Conservation (phyloP, 2,888 invertebrate species). For the Anarsia innoxiella region DNA sequence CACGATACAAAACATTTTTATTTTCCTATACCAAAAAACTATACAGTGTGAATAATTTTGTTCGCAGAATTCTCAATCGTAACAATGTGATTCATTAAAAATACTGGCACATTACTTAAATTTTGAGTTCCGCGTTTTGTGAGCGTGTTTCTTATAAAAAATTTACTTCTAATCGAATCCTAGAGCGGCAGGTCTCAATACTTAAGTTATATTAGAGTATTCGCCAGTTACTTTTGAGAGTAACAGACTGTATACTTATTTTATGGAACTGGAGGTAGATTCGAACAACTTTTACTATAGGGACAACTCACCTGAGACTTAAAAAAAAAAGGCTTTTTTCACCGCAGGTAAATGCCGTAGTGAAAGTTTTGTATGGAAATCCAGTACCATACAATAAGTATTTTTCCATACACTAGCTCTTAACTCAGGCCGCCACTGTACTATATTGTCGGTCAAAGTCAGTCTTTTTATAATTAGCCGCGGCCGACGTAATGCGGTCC, state of each 20-base stretch:
- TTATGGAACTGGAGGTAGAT: no score
- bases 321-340: no score
- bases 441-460: neutral
- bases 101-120: conserved; percentile 4
- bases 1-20: conserved; percentile 1
- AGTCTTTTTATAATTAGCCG: conserved; percentile 1
- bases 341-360: no score
- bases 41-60: conserved; percentile 4
- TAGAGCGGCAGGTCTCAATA: conserved; percentile 6
- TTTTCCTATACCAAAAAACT: conserved; percentile 8
- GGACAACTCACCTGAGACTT: neutral
- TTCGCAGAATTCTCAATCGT: conserved; percentile 4
- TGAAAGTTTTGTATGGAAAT: no score
- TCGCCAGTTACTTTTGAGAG: neutral
- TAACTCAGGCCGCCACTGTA: no score
- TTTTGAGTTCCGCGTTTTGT: conserved; percentile 7
- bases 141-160: conserved; percentile 1
- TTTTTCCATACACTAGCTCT: no score
- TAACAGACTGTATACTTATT: conserved; percentile 2
- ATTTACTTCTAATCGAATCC: conserved; percentile 1
- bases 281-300: no score
- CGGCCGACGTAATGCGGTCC: no score
- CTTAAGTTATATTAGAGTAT: conserved; percentile 5
- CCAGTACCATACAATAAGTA: no score
- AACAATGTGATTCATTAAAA: conserved; percentile 2